These are phyloP conservation scores for Scatophagus argus DNA, from an alignment of 2,113 vertebrate genomes.

Conservation along the genomic window DNA sequence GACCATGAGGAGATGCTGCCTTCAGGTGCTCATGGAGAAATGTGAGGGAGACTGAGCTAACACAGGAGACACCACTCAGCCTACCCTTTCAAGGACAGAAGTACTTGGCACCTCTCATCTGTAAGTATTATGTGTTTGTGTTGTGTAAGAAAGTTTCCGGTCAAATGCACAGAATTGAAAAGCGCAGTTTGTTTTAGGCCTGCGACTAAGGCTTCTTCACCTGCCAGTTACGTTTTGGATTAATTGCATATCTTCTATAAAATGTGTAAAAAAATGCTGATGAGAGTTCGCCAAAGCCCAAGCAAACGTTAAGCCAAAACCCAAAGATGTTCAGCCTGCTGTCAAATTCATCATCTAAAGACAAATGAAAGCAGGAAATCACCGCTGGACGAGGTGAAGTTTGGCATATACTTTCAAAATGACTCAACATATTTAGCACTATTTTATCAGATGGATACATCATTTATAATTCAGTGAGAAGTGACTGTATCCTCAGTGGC, in stretches of 20 bases:
- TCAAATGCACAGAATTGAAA: background rate
- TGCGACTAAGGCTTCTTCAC: background rate
- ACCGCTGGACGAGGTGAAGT: too few species aligned
- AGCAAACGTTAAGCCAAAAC: too few species aligned
- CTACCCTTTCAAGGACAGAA: conserved; percentile 9
- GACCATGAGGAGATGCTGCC: conserved; percentile 16
- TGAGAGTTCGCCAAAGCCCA: background rate
- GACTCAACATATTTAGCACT: too few species aligned
- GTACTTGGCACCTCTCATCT: conserved; percentile 23
- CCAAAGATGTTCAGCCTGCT: too few species aligned
- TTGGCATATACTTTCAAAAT: background rate
- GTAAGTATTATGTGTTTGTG: conserved; percentile 30
- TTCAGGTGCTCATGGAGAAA: conserved; percentile 1
- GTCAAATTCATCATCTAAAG: background rate
- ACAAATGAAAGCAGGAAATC: background rate
- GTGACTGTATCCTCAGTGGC: too few species aligned
- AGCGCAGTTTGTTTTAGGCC: background rate
- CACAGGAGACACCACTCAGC: background rate
- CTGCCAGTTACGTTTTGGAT: background rate
- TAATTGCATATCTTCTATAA: background rate
- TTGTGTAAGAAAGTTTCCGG: background rate
- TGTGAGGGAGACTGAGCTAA: conserved; percentile 5
- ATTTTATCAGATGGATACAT: too few species aligned
- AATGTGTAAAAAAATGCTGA: background rate
- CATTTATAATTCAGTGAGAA: too few species aligned